phyloP scores from a whole-genome alignment of 2,113 vertebrate genomes.

The Thermophis baileyi region DNA sequence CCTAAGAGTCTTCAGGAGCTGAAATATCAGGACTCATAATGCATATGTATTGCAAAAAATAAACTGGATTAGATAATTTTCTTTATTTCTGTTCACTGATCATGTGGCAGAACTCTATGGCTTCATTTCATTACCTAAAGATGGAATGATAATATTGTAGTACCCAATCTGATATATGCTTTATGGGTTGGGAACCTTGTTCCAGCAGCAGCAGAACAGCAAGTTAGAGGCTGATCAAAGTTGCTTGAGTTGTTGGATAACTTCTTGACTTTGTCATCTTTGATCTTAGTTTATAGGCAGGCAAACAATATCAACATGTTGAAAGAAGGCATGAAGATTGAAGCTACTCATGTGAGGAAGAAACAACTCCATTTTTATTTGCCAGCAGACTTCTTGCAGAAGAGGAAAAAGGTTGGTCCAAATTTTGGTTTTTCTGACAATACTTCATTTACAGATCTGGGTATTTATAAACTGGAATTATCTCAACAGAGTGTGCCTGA shows the following conservation, averaged over 20 bases:
- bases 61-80: neutral
- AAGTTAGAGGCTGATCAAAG: too few species aligned
- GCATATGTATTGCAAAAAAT: neutral
- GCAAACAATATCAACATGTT: conserved; percentile 92
- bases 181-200: neutral
- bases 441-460: neutral
- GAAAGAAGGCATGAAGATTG: conserved; percentile 95
- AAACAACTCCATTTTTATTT: conserved; percentile 93
- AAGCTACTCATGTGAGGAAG: conserved; percentile 92
- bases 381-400: conserved; percentile 87
- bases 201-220: neutral
- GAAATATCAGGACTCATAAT: neutral
- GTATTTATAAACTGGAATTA: neutral
- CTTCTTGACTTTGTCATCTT: neutral
- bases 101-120: neutral
- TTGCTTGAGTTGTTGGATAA: neutral
- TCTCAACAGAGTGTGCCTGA: conserved; percentile 81
- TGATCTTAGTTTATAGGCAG: conserved; percentile 85
- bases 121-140: neutral
- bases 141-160: neutral
- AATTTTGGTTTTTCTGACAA: neutral
- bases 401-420: conserved; percentile 85
- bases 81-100: neutral
- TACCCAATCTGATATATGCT: neutral
- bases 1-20: neutral